These are phyloP conservation scores for Papio anubis DNA, from an alignment of 2,113 vertebrate species.

Conservation along the genomic window DNA sequence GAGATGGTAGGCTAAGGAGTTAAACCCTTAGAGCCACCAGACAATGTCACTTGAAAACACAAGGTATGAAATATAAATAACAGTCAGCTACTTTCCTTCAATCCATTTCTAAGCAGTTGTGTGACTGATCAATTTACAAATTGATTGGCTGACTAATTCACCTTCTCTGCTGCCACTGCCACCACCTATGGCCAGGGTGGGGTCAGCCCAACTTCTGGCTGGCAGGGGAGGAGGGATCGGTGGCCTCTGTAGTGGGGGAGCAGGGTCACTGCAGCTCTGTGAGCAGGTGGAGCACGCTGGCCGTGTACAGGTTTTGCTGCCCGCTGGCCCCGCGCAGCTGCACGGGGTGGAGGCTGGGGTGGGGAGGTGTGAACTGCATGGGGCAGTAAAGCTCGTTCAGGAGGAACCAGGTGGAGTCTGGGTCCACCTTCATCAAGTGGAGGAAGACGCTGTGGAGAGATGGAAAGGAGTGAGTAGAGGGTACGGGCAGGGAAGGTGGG, in stretches of 20 bases:
- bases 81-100: constrained; percentile 66
- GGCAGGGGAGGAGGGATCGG: fast-evolving
- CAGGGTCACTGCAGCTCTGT: constrained; percentile 75
- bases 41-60: constrained; percentile 68
- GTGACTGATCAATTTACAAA: constrained; percentile 70
- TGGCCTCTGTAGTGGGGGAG: fast-evolving
- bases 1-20: constrained; percentile 2
- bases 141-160: constrained; percentile 48
- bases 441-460: constrained; percentile 88
- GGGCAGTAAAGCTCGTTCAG: constrained; percentile 89
- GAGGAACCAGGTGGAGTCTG: constrained; percentile 91
- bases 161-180: not conserved
- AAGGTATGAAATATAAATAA: constrained; percentile 64
- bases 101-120: constrained; percentile 69
- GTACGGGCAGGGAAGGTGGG: not conserved
- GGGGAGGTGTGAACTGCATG: constrained; percentile 78
- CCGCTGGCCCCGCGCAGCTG: constrained; percentile 77
- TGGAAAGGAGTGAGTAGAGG: not conserved
- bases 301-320: constrained; percentile 82
- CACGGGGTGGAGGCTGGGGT: constrained; percentile 85
- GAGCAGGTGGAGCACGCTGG: constrained; percentile 90
- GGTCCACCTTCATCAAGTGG: constrained; percentile 89
- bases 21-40: constrained; percentile 54
- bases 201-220: not conserved
- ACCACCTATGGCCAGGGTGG: not conserved